phyloP scores from a whole-genome alignment of 2,113 vertebrate species.

The Romanogobio albipinnatus region DNA sequence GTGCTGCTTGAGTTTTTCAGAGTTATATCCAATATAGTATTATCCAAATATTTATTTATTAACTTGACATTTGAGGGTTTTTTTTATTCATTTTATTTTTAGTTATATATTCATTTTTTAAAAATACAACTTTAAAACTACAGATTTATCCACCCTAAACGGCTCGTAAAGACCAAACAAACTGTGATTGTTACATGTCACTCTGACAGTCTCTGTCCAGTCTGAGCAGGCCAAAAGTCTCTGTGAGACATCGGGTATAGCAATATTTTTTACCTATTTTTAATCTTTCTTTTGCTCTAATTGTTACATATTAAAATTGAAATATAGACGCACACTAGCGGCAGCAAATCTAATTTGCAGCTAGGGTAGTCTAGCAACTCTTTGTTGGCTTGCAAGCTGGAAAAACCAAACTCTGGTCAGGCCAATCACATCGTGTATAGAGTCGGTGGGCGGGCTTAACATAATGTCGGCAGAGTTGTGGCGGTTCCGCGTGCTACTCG shows the following conservation, averaged over 20 bases:
- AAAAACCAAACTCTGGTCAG: no score
- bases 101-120: neutral
- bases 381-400: no score
- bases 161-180: neutral
- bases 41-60: neutral
- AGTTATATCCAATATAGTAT: neutral
- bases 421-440: no score
- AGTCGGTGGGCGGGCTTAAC: no score
- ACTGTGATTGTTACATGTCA: neutral
- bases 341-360: no score
- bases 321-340: no score
- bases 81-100: neutral
- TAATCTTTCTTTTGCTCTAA: neutral
- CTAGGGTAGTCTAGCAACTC: no score
- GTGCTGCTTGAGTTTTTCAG: no score
- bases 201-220: no score
- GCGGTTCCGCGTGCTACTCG: no score
- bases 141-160: neutral
- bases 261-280: neutral
- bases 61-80: no score
- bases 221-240: neutral
- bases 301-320: neutral
- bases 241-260: neutral
- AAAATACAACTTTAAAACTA: neutral
- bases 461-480: no score